Conservation (phyloP, 2,888 invertebrate species). For the Pristionchus entomophagus region DNA sequence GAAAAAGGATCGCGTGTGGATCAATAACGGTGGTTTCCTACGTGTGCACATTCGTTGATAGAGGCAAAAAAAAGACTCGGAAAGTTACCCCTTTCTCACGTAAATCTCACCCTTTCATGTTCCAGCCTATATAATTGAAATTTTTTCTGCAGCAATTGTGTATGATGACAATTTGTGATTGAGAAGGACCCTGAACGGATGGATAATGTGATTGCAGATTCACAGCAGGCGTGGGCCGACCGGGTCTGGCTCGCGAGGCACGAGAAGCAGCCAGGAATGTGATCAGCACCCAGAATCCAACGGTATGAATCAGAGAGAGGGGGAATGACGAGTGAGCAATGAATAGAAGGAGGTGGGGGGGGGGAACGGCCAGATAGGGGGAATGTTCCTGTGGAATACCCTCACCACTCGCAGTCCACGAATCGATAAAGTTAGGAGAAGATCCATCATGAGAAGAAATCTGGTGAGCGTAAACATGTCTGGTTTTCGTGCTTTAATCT, state of each 20-base stretch:
- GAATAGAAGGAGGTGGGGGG: neutral
- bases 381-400: constrained; percentile 29
- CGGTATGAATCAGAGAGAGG: constrained; percentile 55
- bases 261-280: constrained; percentile 72
- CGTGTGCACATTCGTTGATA: no score
- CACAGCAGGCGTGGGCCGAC: constrained; percentile 71
- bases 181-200: no score
- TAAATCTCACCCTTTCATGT: no score
- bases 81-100: no score
- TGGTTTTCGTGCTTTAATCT: no score
- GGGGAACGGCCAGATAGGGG: neutral
- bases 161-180: no score
- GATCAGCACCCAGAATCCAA: constrained; percentile 68
- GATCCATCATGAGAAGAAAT: neutral
- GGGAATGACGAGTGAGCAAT: neutral
- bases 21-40: no score
- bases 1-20: no score
- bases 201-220: constrained; percentile 61
- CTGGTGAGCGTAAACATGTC: no score
- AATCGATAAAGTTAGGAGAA: neutral
- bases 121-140: no score
- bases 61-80: no score
- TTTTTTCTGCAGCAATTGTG: no score
- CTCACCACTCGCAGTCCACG: neutral
- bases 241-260: constrained; percentile 72